Evolutionary conservation across 2,797 vertebrate species (phyloP), one percentile per base, ranked within the genome.

Genomic region (Danio kyathit): DNA sequence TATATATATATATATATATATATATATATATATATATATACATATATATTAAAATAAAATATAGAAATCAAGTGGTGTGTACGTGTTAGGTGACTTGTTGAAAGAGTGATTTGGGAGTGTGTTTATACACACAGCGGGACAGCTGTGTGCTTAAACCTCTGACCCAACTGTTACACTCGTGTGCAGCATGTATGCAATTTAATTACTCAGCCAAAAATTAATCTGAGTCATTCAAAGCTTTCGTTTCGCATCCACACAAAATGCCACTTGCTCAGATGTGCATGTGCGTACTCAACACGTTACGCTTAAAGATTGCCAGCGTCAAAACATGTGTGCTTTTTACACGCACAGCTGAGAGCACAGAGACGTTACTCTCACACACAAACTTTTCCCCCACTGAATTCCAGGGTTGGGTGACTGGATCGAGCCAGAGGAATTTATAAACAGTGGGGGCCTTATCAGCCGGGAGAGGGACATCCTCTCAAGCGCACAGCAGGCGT

Each of bases 341-440:
- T 57, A 83, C 78, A 76, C 10, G 60, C 76, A 79, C 54, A 75
- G 51, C 61, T 74, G 60, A 17, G 40, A 54, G 70, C 48, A 59
- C 49, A 52, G 59, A 83, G 57, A 83, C 65, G 65, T 70, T 65
- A 29, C 69, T 72, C 74, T 59, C 60, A 70, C 67, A 75, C 17
- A 67, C 70, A 81, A 79, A 80, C 79, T 48, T 83, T 71, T 19
- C 60, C 74, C 74, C 80, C 74, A 73, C 66, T 83, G 75, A 83
- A 81, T 85, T 83, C 83, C 69, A 76, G 76, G 80, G 69, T 74
- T 74, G 83, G 74, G 54, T 74, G 61, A 83, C 82, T 91, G 90
- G 87, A 87, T 92, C 89, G 90, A 84, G 87, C 84, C 90, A 88
- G 86, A 90, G 93, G 93, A 95, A 95, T 94, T 92, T 85, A 91